Evolutionary conservation across 2,888 invertebrate genomes (phyloP).

Genomic region (Mystacides longicornis): DNA sequence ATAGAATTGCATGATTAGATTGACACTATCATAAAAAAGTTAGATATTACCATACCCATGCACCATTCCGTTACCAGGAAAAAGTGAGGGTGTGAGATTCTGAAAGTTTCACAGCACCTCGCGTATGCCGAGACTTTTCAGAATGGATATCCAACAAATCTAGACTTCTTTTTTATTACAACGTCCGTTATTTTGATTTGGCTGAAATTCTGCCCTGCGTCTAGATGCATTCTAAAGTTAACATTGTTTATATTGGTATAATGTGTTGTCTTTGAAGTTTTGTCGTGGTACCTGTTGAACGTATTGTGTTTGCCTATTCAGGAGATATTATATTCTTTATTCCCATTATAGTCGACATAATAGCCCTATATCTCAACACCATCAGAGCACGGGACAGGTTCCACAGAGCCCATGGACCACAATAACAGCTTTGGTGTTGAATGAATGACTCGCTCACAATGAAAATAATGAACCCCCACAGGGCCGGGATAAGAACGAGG

Average conservation of each 20-base stretch:
- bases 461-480: background rate
- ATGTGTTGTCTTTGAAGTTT: background rate
- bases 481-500: background rate
- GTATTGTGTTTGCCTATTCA: background rate
- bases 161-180: no score
- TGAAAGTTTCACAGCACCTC: no score
- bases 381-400: conserved; percentile 1
- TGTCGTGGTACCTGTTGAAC: background rate
- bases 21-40: no score
- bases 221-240: no score
- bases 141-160: no score
- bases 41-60: no score
- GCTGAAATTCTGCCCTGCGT: no score
- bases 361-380: background rate
- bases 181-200: no score
- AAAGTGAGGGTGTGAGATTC: no score
- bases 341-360: background rate
- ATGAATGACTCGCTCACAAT: background rate
- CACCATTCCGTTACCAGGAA: no score
- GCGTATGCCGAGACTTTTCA: no score
- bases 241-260: background rate
- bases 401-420: background rate
- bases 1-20: no score
- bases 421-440: background rate
- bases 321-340: background rate